These are phyloP conservation scores for Ischnura elegans DNA, from an alignment of 2,888 invertebrate genomes.

Conservation along the genomic window DNA sequence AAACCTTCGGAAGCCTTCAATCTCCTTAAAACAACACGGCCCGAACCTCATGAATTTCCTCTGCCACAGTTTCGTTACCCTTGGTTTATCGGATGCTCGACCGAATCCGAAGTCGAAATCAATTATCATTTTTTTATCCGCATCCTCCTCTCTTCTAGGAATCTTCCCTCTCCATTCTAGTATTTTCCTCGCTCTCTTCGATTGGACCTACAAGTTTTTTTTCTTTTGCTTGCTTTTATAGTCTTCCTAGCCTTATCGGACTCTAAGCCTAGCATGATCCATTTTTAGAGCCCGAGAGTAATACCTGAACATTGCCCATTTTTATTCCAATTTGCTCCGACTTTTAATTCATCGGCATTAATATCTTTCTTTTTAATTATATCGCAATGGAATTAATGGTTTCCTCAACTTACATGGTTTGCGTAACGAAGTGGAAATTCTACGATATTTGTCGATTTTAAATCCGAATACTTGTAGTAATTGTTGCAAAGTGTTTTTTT, in stretches of 20 bases:
- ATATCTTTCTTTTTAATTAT: too few species aligned
- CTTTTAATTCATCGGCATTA: too few species aligned
- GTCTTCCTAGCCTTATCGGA: not conserved
- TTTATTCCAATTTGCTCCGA: too few species aligned
- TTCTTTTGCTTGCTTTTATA: not conserved
- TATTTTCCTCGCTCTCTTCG: not conserved
- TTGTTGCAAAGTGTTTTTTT: too few species aligned
- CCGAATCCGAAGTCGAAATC: constrained; percentile 56
- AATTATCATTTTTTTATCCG: constrained; percentile 35
- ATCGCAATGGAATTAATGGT: too few species aligned
- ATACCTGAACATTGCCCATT: too few species aligned
- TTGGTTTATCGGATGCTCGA: constrained; percentile 22
- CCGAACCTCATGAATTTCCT: constrained; percentile 7
- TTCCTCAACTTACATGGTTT: too few species aligned
- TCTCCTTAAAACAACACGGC: constrained; percentile 57
- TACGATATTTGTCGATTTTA: too few species aligned
- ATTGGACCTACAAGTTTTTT: not conserved
- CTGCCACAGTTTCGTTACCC: constrained; percentile 39
- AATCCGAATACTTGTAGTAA: too few species aligned
- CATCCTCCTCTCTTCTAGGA: constrained; percentile 21
- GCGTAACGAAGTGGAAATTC: too few species aligned
- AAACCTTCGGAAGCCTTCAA: not conserved
- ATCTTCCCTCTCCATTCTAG: not conserved
- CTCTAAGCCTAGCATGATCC: too few species aligned
- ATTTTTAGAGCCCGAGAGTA: too few species aligned